Percentiles rank a stretch among this genome's conserved stretches.
These are phyloP conservation scores for Xenopus tropicalis DNA, from an alignment of 2,113 vertebrate species.

Conservation along the genomic window UCB_Xtro_10.0 CM004445.2:66449501-66450000, in stretches of 20 bases:
- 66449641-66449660: too few relatives aligned
- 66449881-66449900: conserved; percentile 38
- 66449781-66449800: conserved; percentile 80
- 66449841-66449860: conserved; percentile 75
- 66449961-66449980: not conserved
- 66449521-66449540: too few relatives aligned
- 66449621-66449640: too few relatives aligned
- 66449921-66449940: not conserved
- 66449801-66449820: conserved; percentile 88
- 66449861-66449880: conserved; percentile 59
- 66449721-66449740: conserved; percentile 67
- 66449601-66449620: too few relatives aligned
- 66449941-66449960: not conserved
- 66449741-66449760: conserved; percentile 87
- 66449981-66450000: too few relatives aligned
- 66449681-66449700: too few relatives aligned
- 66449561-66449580: too few relatives aligned
- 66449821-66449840: conserved; percentile 96
- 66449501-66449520: too few relatives aligned
- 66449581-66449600: too few relatives aligned
- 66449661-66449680: too few relatives aligned
- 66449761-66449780: conserved; percentile 86
- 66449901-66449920: conserved; percentile 11
- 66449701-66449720: too few relatives aligned
- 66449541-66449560: too few relatives aligned